Conservation (phyloP, 2,888 invertebrate species). For the Xestia sexstrigata region DNA sequence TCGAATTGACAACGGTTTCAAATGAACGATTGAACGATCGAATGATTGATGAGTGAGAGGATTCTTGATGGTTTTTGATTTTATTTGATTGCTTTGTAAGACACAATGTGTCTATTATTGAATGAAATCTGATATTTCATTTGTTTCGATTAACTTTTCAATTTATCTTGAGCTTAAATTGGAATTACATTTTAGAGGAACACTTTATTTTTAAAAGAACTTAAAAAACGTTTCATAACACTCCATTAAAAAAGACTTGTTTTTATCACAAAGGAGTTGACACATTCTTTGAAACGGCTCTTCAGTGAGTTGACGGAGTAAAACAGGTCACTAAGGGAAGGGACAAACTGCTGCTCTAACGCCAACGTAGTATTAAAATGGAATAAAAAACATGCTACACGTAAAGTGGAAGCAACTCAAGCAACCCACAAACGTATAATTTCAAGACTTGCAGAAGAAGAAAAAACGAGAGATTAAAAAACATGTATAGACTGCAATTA, state of each 20-base stretch:
- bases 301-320: constrained; percentile 53
- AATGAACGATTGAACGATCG: constrained; percentile 64
- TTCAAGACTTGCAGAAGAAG: constrained; percentile 38
- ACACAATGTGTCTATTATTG: constrained; percentile 47
- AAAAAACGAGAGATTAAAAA: constrained; percentile 51
- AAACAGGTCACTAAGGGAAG: constrained; percentile 55
- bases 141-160: constrained; percentile 30
- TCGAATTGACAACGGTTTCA: constrained; percentile 76
- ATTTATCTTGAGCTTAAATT: constrained; percentile 4
- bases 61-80: constrained; percentile 59
- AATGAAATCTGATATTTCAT: constrained; percentile 42
- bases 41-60: constrained; percentile 70
- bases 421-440: constrained; percentile 51
- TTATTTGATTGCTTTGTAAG: constrained; percentile 54
- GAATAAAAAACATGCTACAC: constrained; percentile 38
- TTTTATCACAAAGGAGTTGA: constrained; percentile 49
- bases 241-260: constrained; percentile 23
- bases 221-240: constrained; percentile 12
- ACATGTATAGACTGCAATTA: constrained; percentile 55
- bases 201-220: constrained; percentile 7
- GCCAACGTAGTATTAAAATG: constrained; percentile 32
- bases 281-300: constrained; percentile 53
- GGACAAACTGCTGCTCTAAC: constrained; percentile 35
- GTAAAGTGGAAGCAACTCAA: constrained; percentile 40
- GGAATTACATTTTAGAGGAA: constrained; percentile 1